These are phyloP conservation scores for Callaeas wilsoni DNA, from an alignment of 2,113 vertebrate genomes.

Conservation along the genomic window DNA sequence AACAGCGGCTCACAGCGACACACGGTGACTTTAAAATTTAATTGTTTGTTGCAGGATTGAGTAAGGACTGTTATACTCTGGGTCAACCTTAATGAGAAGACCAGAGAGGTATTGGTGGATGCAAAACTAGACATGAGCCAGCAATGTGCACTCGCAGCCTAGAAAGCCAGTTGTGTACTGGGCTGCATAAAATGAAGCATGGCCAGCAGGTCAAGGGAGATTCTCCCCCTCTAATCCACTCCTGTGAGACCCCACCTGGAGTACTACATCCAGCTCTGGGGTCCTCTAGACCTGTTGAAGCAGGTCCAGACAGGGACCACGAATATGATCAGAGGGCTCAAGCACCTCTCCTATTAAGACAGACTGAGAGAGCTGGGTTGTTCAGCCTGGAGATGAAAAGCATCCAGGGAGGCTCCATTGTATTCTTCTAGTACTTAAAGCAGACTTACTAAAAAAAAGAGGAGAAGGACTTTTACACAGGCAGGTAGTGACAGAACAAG, in stretches of 20 bases:
- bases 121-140: not conserved
- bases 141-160: not conserved
- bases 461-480: not conserved
- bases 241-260: not conserved
- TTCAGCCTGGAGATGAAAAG: not conserved
- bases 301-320: not conserved
- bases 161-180: not conserved
- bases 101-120: not conserved
- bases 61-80: not conserved
- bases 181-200: not conserved
- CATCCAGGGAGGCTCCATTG: not conserved
- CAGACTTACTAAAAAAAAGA: not conserved
- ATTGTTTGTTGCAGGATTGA: not conserved
- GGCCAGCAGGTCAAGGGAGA: not conserved
- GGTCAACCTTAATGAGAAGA: not conserved
- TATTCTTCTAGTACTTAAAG: not conserved
- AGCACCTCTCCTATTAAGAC: not conserved
- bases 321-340: not conserved
- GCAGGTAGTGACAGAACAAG: not conserved
- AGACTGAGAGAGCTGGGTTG: not conserved
- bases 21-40: not conserved
- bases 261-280: not conserved
- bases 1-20: too few species aligned
- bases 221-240: not conserved
- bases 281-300: not conserved